Evolutionary conservation across 1,140 invertebrate species (phyloP), one percentile per base, ranked within the genome.

Genomic region (Heliconius hermathena): DNA sequence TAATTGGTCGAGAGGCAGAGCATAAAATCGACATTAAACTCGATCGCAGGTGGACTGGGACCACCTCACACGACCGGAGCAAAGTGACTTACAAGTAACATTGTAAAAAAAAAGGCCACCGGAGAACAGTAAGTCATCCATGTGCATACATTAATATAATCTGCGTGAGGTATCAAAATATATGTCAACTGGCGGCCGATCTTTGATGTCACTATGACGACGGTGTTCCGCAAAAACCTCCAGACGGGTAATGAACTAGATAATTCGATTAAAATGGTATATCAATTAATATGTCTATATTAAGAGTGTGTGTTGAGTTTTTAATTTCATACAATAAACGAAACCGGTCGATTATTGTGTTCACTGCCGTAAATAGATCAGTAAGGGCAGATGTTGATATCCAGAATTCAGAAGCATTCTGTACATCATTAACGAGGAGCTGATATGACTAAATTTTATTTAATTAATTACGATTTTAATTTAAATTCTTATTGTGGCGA

Each of bases 41-140:
- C 85, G 87, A 77, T 79, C 83, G 85, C 86, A 89, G 88, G 86
- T 86, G 88, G 78, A 73, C 73, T 75, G 72, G 85, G 91, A 91
- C 90, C 91, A 91, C 91, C 90, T 83, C 84, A 78, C 84, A 84
- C 88, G 91, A 88, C 90, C 89, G 85, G 82, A 77, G 81, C 91
- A 93, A 93, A 87, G 91, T 94, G 85, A 94, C 91, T 91, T 91
- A 92, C 89, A 91, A 91, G 85, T 94, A 87, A 94, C 91, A 89
- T 93, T 93, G 91, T 87, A 86, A 85, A 91, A 91, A 89, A 91
- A 89, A 91, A 92, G 87, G 83, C 91, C 92, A 92, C 91, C 90
- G 85, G 84, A 87, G 85, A 82, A 81, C 87, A 83, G 87, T 92
- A 93, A 94, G 88, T 89, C 91, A 91, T 91, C 90, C 88, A 83